These are phyloP conservation scores for Uropetala carovei DNA, from an alignment of 2,888 invertebrate species.

Conservation along the genomic window DNA sequence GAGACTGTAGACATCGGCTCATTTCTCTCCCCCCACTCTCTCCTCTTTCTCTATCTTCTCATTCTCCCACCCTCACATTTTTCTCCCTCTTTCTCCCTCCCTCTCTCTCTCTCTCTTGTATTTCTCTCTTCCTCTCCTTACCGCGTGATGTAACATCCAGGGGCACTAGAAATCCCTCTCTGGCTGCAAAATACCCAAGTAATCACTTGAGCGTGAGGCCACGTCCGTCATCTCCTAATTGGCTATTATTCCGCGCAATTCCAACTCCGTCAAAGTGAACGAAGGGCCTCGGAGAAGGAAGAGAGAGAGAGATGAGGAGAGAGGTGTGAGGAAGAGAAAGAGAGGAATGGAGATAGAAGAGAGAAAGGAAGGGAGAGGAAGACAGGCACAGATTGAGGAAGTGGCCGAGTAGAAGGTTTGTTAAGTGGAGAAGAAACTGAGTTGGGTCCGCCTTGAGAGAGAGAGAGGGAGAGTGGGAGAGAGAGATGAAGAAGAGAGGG, in stretches of 20 bases:
- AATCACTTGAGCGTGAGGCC: background rate
- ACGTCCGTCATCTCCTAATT: slow-evolving; percentile 3
- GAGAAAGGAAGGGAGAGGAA: background rate
- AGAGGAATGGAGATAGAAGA: background rate
- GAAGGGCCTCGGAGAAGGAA: background rate
- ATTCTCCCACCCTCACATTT: background rate
- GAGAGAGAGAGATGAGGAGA: background rate
- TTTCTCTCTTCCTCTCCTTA: background rate
- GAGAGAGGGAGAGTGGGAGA: background rate
- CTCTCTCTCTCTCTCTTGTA: background rate
- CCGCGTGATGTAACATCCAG: background rate
- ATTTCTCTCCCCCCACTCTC: no score
- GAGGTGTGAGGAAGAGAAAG: background rate
- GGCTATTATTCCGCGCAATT: background rate
- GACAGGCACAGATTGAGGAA: background rate
- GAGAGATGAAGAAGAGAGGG: background rate
- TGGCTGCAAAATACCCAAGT: background rate
- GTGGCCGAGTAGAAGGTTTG: background rate
- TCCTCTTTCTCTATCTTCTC: no score
- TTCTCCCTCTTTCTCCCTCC: background rate
- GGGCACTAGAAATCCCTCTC: background rate
- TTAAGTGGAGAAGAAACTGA: background rate
- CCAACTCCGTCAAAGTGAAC: background rate
- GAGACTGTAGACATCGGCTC: no score
- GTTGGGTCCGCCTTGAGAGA: background rate